Conservation (phyloP, 2,797 vertebrate genomes). For the Pangasius macronema region DNA sequence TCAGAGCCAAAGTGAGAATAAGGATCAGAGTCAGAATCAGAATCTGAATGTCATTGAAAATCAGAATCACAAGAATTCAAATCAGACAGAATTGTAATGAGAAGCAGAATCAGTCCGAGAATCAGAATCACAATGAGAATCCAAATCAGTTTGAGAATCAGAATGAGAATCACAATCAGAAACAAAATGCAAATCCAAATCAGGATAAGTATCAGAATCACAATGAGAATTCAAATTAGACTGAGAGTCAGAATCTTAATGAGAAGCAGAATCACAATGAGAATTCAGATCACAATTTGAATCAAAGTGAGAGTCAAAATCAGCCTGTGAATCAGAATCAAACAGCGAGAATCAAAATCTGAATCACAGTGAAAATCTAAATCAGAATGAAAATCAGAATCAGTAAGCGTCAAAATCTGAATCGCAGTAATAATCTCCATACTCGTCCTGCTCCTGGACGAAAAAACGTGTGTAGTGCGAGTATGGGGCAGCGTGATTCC, state of each 20-base stretch:
- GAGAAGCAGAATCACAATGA: background rate
- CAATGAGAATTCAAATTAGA: background rate
- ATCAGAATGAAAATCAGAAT: background rate
- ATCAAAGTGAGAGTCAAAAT: background rate
- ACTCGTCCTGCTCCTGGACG: background rate
- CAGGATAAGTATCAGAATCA: too few species aligned
- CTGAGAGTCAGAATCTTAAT: background rate
- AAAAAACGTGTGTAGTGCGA: background rate
- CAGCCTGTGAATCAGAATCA: background rate
- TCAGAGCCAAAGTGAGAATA: background rate
- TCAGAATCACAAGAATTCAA: background rate
- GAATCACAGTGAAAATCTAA: background rate
- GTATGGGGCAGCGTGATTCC: background rate
- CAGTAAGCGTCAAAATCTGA: background rate
- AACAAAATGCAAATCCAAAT: background rate
- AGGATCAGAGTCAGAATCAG: background rate
- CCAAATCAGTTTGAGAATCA: background rate
- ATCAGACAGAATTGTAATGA: background rate
- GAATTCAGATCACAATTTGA: background rate
- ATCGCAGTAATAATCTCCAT: background rate
- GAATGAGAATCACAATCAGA: background rate
- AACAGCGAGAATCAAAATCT: background rate
- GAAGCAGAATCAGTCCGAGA: background rate
- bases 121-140: background rate
- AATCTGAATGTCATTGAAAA: background rate